Evolutionary conservation across 2,888 invertebrate genomes (phyloP).

Genomic region (Hyposoter dolosus): DNA sequence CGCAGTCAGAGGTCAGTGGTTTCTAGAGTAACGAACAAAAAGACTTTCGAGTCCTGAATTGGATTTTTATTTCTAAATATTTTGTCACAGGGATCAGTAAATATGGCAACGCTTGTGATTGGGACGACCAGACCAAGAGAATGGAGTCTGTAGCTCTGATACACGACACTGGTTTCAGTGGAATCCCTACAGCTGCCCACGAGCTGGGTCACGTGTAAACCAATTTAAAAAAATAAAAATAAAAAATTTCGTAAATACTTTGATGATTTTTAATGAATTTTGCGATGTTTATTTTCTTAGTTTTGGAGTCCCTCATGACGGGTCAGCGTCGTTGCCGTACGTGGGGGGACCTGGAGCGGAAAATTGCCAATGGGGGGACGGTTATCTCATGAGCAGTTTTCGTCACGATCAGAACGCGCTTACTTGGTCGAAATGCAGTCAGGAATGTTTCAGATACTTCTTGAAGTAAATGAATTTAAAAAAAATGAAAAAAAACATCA

Average conservation of each 20-base stretch:
- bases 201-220: slow-evolving; percentile 62
- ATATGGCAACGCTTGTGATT: slow-evolving; percentile 59
- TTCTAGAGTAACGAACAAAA: background rate
- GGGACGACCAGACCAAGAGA: slow-evolving; percentile 44
- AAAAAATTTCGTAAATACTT: background rate
- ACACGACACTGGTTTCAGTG: slow-evolving; percentile 59
- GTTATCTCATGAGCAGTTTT: slow-evolving; percentile 67
- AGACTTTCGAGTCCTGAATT: background rate
- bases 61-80: background rate
- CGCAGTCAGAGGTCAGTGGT: slow-evolving; percentile 42
- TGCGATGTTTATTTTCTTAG: slow-evolving; percentile 12
- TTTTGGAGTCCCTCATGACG: slow-evolving; percentile 66
- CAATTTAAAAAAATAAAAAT: background rate
- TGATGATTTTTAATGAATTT: background rate
- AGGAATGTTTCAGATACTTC: slow-evolving; percentile 59
- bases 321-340: slow-evolving; percentile 56
- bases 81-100: slow-evolving; percentile 52
- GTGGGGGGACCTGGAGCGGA: slow-evolving; percentile 63
- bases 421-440: slow-evolving; percentile 64
- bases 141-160: slow-evolving; percentile 54
- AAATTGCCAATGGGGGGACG: slow-evolving; percentile 64
- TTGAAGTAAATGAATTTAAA: slow-evolving; percentile 48
- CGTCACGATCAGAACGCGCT: slow-evolving; percentile 59
- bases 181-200: slow-evolving; percentile 62
- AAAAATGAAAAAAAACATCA: background rate